phyloP scores from a whole-genome alignment of 2,797 vertebrate genomes.

The Heteromormyrus szaboi region DNA sequence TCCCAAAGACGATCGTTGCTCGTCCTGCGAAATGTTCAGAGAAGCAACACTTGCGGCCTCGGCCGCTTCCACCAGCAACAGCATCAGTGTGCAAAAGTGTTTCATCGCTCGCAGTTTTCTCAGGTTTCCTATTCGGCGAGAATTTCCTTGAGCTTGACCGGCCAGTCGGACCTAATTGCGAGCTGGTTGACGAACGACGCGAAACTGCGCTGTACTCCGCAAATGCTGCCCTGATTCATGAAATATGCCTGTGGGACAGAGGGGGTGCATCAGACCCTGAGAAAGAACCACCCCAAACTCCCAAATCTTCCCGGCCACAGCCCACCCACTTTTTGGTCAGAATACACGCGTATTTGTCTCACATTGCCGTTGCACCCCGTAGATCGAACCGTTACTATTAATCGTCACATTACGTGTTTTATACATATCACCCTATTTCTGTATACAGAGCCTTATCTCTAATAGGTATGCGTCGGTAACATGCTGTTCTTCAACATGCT shows the following conservation, averaged over 20 bases:
- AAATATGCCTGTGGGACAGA: neutral
- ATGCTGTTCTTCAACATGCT: neutral
- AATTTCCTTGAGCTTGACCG: neutral
- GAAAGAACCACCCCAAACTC: neutral
- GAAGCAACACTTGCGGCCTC: constrained; percentile 36
- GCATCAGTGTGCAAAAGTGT: constrained; percentile 31
- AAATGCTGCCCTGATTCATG: neutral
- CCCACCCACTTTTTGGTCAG: neutral
- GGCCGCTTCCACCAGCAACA: constrained; percentile 36
- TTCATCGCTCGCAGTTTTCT: constrained; percentile 17
- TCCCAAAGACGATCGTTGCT: neutral
- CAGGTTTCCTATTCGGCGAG: neutral
- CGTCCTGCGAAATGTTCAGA: neutral
- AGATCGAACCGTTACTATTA: neutral
- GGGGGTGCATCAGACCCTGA: neutral
- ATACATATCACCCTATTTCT: neutral
- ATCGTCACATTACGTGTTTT: neutral
- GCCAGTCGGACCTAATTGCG: neutral
- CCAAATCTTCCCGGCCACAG: neutral
- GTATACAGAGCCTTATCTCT: neutral
- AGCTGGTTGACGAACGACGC: neutral
- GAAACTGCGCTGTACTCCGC: neutral
- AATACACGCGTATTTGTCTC: neutral
- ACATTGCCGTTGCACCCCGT: neutral
- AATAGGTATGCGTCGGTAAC: neutral